A percentile compares a stretch with the other conserved stretches of the same genome.
Conservation (phyloP, 2,888 invertebrate genomes). For the Zygothrica quintamaculata region DNA sequence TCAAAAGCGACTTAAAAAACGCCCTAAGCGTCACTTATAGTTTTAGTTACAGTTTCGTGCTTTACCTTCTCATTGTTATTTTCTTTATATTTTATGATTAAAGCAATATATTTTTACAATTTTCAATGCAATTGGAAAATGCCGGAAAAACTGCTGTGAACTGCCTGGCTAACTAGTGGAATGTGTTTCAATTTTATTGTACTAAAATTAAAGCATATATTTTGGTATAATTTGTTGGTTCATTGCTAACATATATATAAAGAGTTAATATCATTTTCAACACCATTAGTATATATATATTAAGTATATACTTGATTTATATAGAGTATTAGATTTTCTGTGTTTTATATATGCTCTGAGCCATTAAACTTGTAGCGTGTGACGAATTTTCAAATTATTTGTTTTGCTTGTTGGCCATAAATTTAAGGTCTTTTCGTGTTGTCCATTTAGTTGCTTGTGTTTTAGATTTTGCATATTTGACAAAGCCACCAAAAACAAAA, state of each 20-base stretch:
- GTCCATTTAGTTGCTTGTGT: slow-evolving; percentile 37
- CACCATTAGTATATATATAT: too few species aligned
- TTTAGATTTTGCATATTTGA: slow-evolving; percentile 68
- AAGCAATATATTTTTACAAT: not conserved
- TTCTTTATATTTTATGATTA: not conserved
- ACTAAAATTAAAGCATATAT: not conserved
- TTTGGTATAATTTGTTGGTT: too few species aligned
- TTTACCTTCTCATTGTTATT: not conserved
- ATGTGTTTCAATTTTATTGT: slow-evolving; percentile 2
- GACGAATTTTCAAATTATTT: slow-evolving; percentile 81
- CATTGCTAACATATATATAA: too few species aligned
- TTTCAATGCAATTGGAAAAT: not conserved
- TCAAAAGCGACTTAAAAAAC: slow-evolving; percentile 20
- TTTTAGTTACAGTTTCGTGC: not conserved
- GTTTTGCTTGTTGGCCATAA: slow-evolving; percentile 66
- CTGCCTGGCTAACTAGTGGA: too few species aligned
- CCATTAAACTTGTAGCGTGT: slow-evolving; percentile 65
- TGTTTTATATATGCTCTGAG: not conserved
- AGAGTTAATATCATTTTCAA: too few species aligned
- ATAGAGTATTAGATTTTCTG: not conserved
- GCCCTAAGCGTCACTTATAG: slow-evolving; percentile 24
- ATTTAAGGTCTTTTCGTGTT: slow-evolving; percentile 71
- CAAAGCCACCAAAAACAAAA: slow-evolving; percentile 32
- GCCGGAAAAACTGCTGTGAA: too few species aligned
- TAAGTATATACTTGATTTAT: not conserved